phyloP scores from a whole-genome alignment of 2,888 invertebrate genomes.

The Miltochrista miniata region DNA sequence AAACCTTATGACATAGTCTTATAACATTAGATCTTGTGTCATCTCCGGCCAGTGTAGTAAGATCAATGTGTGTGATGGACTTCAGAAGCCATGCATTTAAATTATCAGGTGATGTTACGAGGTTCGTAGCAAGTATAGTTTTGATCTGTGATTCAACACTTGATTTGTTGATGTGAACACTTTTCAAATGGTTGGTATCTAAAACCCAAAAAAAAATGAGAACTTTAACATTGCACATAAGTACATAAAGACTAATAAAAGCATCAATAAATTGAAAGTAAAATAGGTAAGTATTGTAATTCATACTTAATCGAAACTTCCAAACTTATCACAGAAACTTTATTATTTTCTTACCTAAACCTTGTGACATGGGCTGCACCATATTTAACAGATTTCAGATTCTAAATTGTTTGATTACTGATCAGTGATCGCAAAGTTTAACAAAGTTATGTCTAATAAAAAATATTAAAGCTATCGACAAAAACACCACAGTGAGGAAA shows the following conservation, averaged over 20 bases:
- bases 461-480: too few species aligned
- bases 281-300: too few species aligned
- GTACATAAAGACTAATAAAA: too few species aligned
- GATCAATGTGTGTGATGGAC: slow-evolving; percentile 93
- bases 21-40: slow-evolving; percentile 90
- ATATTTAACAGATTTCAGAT: not conserved
- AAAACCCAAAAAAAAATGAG: slow-evolving; percentile 6
- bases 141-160: slow-evolving; percentile 63
- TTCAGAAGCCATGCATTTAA: slow-evolving; percentile 90
- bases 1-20: slow-evolving; percentile 91
- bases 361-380: not conserved
- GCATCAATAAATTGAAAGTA: too few species aligned
- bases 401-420: too few species aligned
- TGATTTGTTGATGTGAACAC: slow-evolving; percentile 57
- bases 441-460: not conserved
- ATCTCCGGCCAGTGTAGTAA: slow-evolving; percentile 95
- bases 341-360: slow-evolving; percentile 1
- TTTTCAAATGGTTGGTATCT: slow-evolving; percentile 49
- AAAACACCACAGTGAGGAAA: not conserved
- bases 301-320: not conserved
- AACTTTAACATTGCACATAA: too few species aligned
- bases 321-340: not conserved
- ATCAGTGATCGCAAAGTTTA: not conserved
- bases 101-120: slow-evolving; percentile 70
- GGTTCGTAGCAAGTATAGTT: slow-evolving; percentile 49